Base-by-base conservation (phyloP, 1,140 invertebrate species). In the Scaptomyza graminum region DNA sequence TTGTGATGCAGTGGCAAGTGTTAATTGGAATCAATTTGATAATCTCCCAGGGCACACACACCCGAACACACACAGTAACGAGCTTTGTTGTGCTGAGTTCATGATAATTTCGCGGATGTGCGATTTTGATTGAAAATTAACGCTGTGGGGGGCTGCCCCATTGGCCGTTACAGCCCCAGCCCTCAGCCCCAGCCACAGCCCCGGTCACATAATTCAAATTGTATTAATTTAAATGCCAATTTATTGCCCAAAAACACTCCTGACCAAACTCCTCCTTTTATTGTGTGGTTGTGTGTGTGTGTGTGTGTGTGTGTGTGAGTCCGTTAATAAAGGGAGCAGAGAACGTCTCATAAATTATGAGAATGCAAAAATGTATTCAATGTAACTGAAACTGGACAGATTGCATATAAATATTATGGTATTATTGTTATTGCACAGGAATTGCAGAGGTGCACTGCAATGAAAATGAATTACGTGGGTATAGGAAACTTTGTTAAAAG, bases 1-100 rank as follows among this genome's bases (percentile, higher is more conserved):
- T 66, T 83, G 76, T 34, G 7, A 54, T 74, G 76, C 90, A 74
- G 90, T 91, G 90, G 90, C 90, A 91, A 91, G 90, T 91, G 90
- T 91, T 91, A 91, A 91, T 91, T 90, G 90, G 85, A 91, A 90
- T 91, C 90, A 91, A 91, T 91, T 91, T 91, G 84, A 90, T 90
- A 90, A 90, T 90, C 90, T 89, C 59, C 51, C 81, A 69, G 52
- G 60, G 47, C 67, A 64, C 72, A 49, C 18, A 37, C 49, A 22
- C 39, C 8, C 50, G 31, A 16, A 41, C 52, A 56, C 15, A 15
- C 37, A 28, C 34, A 61, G 37, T 39, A 22, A 22, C 18, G 18
- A 22, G 37, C 5, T 25, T 63, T 76, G 56, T 78, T 84, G 68
- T 61, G 83, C 68, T 87, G 83, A 87, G 83, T 87, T 87, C 74